Percentiles rank a stretch among this genome's conserved stretches.
These are phyloP conservation scores for Euproctis similis DNA, from an alignment of 2,888 invertebrate species.

Conservation along the genomic window DNA sequence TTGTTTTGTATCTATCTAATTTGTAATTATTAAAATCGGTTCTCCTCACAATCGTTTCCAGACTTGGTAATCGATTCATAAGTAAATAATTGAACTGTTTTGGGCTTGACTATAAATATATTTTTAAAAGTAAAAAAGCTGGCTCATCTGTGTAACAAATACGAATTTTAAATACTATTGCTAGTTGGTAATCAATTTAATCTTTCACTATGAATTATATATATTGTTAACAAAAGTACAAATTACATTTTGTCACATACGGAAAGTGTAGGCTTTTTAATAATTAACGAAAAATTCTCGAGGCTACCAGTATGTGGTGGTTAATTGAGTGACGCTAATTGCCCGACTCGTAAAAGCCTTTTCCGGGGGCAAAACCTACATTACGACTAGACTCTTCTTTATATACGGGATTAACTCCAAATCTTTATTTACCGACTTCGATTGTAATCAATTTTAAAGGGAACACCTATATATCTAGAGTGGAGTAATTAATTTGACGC, in stretches of 20 bases:
- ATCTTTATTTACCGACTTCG: constrained; percentile 36
- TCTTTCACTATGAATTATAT: too few relatives aligned
- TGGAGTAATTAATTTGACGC: constrained; percentile 4
- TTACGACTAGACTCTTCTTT: constrained; percentile 52
- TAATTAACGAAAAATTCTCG: constrained; percentile 71
- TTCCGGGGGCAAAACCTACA: constrained; percentile 47
- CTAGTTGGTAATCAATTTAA: too few relatives aligned
- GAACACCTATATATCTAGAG: constrained; percentile 9
- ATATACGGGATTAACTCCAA: constrained; percentile 41
- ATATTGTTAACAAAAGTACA: too few relatives aligned
- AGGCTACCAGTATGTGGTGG: constrained; percentile 46
- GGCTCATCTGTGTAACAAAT: too few relatives aligned
- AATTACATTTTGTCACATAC: constrained; percentile 32
- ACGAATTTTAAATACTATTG: too few relatives aligned
- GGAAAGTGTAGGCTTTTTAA: constrained; percentile 73
- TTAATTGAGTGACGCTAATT: constrained; percentile 75
- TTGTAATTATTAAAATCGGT: too few relatives aligned
- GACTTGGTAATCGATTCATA: too few relatives aligned
- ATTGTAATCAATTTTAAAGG: constrained; percentile 19
- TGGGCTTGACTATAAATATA: too few relatives aligned
- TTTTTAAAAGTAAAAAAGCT: too few relatives aligned
- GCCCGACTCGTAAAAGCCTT: constrained; percentile 68
- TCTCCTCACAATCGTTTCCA: too few relatives aligned
- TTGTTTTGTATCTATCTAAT: too few relatives aligned
- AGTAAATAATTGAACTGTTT: too few relatives aligned